Conservation (phyloP, 2,888 invertebrate genomes). For the Nymphalis polychloros region DNA sequence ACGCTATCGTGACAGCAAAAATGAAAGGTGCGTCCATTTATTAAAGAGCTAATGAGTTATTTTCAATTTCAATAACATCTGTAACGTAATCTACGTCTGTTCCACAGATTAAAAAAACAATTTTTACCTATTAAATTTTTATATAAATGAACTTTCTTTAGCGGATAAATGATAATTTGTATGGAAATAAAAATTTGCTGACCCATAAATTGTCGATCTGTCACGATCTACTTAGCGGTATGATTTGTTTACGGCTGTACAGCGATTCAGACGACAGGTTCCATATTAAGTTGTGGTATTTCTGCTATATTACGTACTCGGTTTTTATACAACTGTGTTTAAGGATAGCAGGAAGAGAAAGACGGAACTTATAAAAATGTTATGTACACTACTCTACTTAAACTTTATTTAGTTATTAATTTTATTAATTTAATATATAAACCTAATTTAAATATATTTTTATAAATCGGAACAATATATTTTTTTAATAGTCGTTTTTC, state of each 20-base stretch:
- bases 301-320: conserved; percentile 4
- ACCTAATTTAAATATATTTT: no score
- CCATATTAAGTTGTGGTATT: conserved; percentile 6
- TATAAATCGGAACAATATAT: no score
- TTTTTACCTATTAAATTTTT: neutral
- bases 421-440: no score
- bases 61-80: neutral
- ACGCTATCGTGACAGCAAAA: no score
- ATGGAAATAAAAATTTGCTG: conserved; percentile 58
- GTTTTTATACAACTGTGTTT: neutral
- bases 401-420: neutral
- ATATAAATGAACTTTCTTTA: conserved; percentile 52
- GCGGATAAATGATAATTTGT: conserved; percentile 45
- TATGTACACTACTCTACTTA: neutral
- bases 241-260: conserved; percentile 46
- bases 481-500: no score
- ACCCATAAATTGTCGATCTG: conserved; percentile 72
- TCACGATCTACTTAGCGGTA: conserved; percentile 72
- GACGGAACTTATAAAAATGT: neutral
- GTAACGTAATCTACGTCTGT: neutral
- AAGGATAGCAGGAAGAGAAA: conserved; percentile 9
- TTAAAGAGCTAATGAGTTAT: neutral
- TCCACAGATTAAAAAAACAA: neutral
- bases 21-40: no score
- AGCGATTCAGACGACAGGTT: conserved; percentile 18